phyloP scores from a whole-genome alignment of 2,797 vertebrate species.

The Agapornis canus region DNA sequence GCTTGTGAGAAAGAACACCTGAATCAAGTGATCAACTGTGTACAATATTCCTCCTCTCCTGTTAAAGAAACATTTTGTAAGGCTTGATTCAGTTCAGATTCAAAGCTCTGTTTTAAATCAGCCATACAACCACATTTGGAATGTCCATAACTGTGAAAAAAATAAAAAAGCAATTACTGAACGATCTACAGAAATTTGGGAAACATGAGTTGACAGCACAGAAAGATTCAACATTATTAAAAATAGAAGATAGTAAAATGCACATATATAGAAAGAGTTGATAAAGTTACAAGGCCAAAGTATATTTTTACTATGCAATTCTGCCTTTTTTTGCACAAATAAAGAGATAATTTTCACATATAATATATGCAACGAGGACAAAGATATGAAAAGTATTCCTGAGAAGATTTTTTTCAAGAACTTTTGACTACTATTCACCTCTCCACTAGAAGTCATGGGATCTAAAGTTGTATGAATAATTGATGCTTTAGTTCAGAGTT shows the following conservation, averaged over 20 bases:
- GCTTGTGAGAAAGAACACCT: not conserved
- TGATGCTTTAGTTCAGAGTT: conserved; percentile 54
- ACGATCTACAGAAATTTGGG: not conserved
- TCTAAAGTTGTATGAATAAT: conserved; percentile 65
- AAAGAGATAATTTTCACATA: not conserved
- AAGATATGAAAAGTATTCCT: not conserved
- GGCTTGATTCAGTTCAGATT: not conserved
- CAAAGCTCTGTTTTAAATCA: not conserved
- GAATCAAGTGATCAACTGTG: not conserved
- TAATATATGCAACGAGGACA: conserved; percentile 24
- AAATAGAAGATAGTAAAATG: not conserved
- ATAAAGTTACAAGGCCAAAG: not conserved
- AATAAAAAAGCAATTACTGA: not conserved
- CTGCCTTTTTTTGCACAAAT: not conserved
- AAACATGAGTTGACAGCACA: not conserved
- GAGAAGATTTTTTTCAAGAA: conserved; percentile 39
- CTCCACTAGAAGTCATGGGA: conserved; percentile 46
- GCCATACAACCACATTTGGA: not conserved
- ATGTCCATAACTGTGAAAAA: not conserved
- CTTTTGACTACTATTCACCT: conserved; percentile 44
- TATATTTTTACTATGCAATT: not conserved
- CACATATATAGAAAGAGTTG: not conserved
- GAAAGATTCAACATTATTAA: not conserved
- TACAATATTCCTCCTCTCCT: not conserved
- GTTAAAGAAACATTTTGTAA: not conserved